phyloP scores from a whole-genome alignment of 2,888 invertebrate species.

The Tupiocoris notatus region DNA sequence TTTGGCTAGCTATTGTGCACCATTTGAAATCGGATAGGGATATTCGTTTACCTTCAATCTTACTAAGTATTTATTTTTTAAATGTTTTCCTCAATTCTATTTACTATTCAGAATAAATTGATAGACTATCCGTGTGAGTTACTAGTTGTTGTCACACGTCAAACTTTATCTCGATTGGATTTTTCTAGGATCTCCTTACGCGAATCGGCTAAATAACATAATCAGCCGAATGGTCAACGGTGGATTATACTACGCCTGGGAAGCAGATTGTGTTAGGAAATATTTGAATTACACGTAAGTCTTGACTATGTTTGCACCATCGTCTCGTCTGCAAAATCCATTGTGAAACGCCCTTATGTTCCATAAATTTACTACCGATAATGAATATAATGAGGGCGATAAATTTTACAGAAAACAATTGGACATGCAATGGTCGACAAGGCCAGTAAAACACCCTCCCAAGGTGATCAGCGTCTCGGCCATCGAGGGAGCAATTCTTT shows the following conservation, averaged over 20 bases:
- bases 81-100: too few species aligned
- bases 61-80: too few species aligned
- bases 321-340: too few species aligned
- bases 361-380: too few species aligned
- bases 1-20: too few species aligned
- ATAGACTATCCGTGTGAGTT: too few species aligned
- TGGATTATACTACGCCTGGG: constrained; percentile 65
- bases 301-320: not conserved
- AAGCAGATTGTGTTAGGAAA: constrained; percentile 58
- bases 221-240: constrained; percentile 63
- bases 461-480: constrained; percentile 18
- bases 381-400: too few species aligned
- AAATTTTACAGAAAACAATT: constrained; percentile 22
- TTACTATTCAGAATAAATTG: too few species aligned
- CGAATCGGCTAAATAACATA: constrained; percentile 56
- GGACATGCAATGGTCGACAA: constrained; percentile 36
- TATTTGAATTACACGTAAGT: constrained; percentile 45
- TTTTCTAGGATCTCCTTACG: constrained; percentile 47
- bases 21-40: too few species aligned
- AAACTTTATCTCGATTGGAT: not conserved
- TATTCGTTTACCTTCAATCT: too few species aligned
- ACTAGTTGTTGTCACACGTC: too few species aligned
- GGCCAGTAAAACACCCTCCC: constrained; percentile 21
- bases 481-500: constrained; percentile 18
- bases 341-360: too few species aligned